These are phyloP conservation scores for Papilio machaon DNA, from an alignment of 1,140 invertebrate genomes.

Conservation along the genomic window DNA sequence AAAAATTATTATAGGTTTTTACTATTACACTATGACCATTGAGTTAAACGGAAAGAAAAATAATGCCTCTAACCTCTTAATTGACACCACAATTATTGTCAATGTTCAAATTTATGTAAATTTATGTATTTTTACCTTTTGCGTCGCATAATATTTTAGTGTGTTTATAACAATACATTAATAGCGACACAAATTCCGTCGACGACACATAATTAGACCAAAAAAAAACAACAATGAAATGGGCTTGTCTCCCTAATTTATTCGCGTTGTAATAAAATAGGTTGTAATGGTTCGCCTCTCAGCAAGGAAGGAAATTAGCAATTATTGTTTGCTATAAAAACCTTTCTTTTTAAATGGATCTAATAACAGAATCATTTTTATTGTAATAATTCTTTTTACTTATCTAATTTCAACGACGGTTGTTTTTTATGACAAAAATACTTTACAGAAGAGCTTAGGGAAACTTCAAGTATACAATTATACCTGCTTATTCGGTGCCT, in stretches of 20 bases:
- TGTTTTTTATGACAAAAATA: not conserved
- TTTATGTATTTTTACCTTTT: too few species aligned
- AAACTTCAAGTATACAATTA: not conserved
- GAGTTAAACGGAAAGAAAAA: too few species aligned
- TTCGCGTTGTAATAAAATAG: conserved; percentile 20
- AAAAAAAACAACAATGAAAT: conserved; percentile 21
- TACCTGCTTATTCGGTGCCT: not conserved
- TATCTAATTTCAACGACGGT: not conserved
- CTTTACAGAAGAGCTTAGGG: not conserved
- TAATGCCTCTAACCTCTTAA: too few species aligned
- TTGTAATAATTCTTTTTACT: not conserved
- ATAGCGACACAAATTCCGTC: not conserved
- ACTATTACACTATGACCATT: too few species aligned
- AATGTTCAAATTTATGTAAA: not conserved
- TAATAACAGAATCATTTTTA: conserved; percentile 13
- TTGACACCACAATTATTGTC: not conserved
- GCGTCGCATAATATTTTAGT: not conserved
- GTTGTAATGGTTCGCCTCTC: conserved; percentile 10
- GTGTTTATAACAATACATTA: not conserved
- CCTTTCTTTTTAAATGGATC: not conserved
- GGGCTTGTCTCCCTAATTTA: conserved; percentile 21
- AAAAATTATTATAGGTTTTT: too few species aligned
- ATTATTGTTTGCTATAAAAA: conserved; percentile 28
- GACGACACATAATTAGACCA: conserved; percentile 11
- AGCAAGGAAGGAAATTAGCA: conserved; percentile 21